phyloP scores from a whole-genome alignment of 2,888 invertebrate species.

The Diarsia dahlii region DNA sequence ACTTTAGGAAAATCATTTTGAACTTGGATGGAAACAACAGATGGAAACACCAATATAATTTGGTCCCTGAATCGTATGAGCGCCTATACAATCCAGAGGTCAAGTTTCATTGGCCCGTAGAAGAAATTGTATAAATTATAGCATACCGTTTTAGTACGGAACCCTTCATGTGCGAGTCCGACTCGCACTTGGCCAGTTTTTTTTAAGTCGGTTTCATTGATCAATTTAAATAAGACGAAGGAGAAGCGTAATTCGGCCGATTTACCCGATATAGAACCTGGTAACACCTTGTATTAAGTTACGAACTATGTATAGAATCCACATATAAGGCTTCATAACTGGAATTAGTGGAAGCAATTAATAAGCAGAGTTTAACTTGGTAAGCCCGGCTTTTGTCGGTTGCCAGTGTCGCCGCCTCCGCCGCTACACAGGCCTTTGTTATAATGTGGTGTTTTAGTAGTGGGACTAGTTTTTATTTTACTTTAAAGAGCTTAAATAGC shows the following conservation, averaged over 20 bases:
- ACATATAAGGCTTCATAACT: constrained; percentile 26
- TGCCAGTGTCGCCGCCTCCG: neutral
- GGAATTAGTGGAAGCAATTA: constrained; percentile 30
- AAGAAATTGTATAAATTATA: too few species aligned
- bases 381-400: constrained; percentile 30
- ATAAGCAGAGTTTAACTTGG: constrained; percentile 27
- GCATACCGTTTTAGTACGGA: too few species aligned
- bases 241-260: neutral
- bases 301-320: neutral
- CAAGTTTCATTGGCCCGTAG: too few species aligned
- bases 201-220: too few species aligned
- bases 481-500: neutral
- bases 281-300: neutral
- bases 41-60: too few species aligned
- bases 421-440: constrained; percentile 12
- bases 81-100: too few species aligned
- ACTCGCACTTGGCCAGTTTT: too few species aligned
- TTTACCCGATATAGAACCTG: neutral
- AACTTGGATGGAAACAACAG: too few species aligned
- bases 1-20: too few species aligned
- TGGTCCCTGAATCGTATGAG: too few species aligned
- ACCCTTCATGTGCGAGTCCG: too few species aligned
- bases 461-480: neutral
- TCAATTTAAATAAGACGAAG: neutral
- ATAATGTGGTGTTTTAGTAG: neutral